Evolutionary conservation across 2,113 vertebrate genomes (phyloP), one percentile per base, ranked within the genome.

Genomic region (Muntiacus reevesi): DNA sequence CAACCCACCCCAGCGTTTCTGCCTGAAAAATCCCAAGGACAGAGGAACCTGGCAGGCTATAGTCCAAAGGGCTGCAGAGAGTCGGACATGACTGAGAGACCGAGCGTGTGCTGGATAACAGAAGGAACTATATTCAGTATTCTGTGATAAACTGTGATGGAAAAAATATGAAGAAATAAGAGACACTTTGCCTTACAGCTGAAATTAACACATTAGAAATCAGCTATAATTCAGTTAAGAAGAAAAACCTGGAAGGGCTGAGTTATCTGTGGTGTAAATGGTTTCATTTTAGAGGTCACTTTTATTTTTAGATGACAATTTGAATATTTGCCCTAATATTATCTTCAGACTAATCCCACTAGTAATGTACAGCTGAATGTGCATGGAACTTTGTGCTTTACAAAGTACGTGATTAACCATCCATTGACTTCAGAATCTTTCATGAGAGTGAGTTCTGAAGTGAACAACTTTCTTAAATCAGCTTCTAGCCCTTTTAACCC

Each of bases 281-380:
- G 67, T 45, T 95, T 57, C 3, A 47, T 79, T 64, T 43, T 45
- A 94, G 36, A 59, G 40, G 59, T 9, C 14, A 40, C 11, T 71
- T 81, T 76, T n/a, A 88, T 50, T 87, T 95, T 71, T 64, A 89
- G 15, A 62, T 60, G 67, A 10, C 4, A 4, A 90, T 94, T 55
- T 84, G 15, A 79, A 47, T 33, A 87, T 47, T 23, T 74, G 9
- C 5, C 7, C 47, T 64, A 30, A 33, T 0, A 27, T 16, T 89
- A 79, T 3, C 43, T 85, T 94, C n/a, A 60, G 43, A 83, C 28
- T 57, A 74, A 74, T 62, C 25, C 1, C 60, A 86, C 13, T 23
- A 59, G n/a, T 27, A 54, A 30, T 7, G 36, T 11, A 54, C 1
- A 83, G 17, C 15, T 50, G 2, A 28, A 47, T 36, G 64, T 23